These are phyloP conservation scores for Thereva unica DNA, from an alignment of 2,888 invertebrate species.

Conservation along the genomic window DNA sequence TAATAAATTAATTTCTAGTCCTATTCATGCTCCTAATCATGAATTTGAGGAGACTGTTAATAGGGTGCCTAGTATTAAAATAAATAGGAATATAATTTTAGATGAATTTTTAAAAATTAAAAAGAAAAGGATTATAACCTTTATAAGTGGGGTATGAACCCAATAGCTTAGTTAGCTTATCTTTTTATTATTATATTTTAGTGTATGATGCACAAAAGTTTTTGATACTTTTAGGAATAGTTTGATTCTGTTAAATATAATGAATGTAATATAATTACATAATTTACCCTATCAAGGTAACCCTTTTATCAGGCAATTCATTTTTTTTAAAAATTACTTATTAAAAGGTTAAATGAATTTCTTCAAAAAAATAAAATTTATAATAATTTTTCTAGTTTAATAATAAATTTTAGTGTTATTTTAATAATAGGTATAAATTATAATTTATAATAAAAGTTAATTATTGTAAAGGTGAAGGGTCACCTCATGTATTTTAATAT, in stretches of 20 bases:
- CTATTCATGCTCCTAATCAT: slow-evolving; percentile 63
- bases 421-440: no score
- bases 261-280: slow-evolving; percentile 53
- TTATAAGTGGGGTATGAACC: slow-evolving; percentile 60
- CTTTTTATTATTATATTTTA: slow-evolving; percentile 62
- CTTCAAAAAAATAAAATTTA: neutral
- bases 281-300: slow-evolving; percentile 67
- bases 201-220: slow-evolving; percentile 67
- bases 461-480: no score
- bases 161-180: slow-evolving; percentile 63
- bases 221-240: slow-evolving; percentile 66
- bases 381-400: neutral
- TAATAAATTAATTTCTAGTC: slow-evolving; percentile 67
- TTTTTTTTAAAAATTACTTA: slow-evolving; percentile 40
- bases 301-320: slow-evolving; percentile 64
- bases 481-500: no score
- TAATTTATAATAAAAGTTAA: no score
- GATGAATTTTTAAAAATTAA: slow-evolving; percentile 60
- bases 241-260: slow-evolving; percentile 66
- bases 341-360: neutral
- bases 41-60: slow-evolving; percentile 60
- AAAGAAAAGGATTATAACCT: slow-evolving; percentile 60
- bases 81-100: slow-evolving; percentile 61
- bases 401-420: neutral
- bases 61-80: slow-evolving; percentile 59